These are phyloP conservation scores for Orchestia grillus DNA, from an alignment of 1,140 invertebrate species.

Conservation along the genomic window DNA sequence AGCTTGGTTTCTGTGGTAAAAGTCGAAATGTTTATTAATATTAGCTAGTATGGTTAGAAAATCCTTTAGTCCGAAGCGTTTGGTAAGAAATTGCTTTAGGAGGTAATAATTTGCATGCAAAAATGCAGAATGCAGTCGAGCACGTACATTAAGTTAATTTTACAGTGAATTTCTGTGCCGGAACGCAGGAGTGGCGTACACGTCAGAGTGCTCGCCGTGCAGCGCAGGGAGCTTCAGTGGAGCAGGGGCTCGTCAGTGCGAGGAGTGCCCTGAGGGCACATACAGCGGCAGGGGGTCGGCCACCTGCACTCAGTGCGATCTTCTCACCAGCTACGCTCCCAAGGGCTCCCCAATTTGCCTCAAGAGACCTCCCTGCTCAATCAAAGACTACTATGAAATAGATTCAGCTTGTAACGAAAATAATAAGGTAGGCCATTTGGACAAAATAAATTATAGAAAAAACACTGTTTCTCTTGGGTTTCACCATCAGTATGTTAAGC, in stretches of 20 bases:
- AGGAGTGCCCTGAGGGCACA: constrained; percentile 73
- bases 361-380: constrained; percentile 74
- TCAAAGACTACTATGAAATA: constrained; percentile 75
- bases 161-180: not conserved
- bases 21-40: too few species aligned
- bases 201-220: constrained; percentile 76
- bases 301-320: constrained; percentile 73
- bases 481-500: too few species aligned
- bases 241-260: constrained; percentile 73
- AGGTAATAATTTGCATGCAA: too few species aligned
- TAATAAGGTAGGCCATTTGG: constrained; percentile 68
- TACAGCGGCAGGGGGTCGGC: constrained; percentile 72
- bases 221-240: constrained; percentile 75
- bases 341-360: constrained; percentile 73
- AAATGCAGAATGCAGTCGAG: too few species aligned
- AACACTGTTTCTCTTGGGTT: not conserved
- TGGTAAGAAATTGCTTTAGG: too few species aligned
- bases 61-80: too few species aligned
- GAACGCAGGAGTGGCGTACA: constrained; percentile 75
- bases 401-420: constrained; percentile 74
- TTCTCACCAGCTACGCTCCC: constrained; percentile 70
- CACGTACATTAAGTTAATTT: too few species aligned
- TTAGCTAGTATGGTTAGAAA: too few species aligned
- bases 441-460: not conserved
- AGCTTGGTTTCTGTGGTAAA: too few species aligned